Base-by-base conservation (phyloP, 2,888 invertebrate genomes). In the Chaitophorus viminalis region DNA sequence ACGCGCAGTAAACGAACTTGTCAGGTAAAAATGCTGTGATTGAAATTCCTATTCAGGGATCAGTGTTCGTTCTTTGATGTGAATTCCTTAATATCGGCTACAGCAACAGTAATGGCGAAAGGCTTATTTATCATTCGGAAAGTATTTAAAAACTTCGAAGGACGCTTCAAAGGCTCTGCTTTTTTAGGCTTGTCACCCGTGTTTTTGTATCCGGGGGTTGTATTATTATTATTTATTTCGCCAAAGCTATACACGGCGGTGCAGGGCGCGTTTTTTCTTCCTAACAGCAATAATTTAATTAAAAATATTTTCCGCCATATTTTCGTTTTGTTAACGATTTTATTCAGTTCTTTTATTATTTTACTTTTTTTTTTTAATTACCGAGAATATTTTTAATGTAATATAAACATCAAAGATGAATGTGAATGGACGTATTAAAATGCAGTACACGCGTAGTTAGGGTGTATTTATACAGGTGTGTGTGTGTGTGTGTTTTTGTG, bases 131-230 rank as follows among this genome's bases (percentile, higher is more conserved):
- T 87, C 79, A 46, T 87, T 87, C 46, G 74, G 65, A 65, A 87
- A 87, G 81, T 87, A 87, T 87, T 87, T 87, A 81, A 87, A 87
- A 87, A 87, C 87, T 87, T 81, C 46, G 60, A 31, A 81, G 84
- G 60, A 60, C 75, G 65, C 39, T n/a, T 75, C 87, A 87, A 87
- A 87, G 74, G 87, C 65, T 60, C 29, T 8, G 83, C 29, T 78
- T 74, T 84, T 87, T 60, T 74, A 79, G 81, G 87, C 81, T 81
- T 81, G 87, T 87, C 87, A 72, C 46, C 75, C 74, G 81, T 74
- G 54, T 87, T 81, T 87, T 46, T 46, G 52, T 25, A 33, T 75
- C 81, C 33, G 65, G n/a, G n/a, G 0, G 68, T 29, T 18, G 31
- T 70, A 31, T 68, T 29, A 68, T 60, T 60, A 60, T 25, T 25